These are phyloP conservation scores for Falco naumanni DNA, from an alignment of 2,797 vertebrate species.

Conservation along the genomic window DNA sequence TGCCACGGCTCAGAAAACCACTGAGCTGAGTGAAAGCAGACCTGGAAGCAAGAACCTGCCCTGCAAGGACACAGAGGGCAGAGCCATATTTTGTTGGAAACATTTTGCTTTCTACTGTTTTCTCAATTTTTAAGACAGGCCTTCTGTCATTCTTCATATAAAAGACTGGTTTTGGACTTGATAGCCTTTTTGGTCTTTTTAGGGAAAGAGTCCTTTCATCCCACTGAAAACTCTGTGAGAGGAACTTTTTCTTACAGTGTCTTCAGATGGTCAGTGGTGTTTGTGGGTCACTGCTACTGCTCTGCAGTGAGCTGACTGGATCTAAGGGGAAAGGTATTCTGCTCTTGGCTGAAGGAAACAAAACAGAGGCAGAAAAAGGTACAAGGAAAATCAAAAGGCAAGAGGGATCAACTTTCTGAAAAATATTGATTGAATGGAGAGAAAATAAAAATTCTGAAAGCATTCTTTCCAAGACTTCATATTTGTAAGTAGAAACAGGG, in stretches of 20 bases:
- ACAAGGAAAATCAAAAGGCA: neutral
- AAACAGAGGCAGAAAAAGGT: neutral
- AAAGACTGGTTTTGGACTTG: neutral
- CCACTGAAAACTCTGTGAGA: neutral
- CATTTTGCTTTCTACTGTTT: neutral
- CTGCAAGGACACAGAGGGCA: neutral
- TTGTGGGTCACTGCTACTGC: neutral
- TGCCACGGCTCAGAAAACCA: neutral
- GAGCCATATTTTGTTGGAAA: neutral
- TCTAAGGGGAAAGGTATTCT: neutral
- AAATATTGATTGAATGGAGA: neutral
- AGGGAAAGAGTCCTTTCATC: neutral
- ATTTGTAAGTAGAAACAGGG: neutral
- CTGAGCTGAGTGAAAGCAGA: neutral
- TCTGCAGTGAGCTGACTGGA: neutral
- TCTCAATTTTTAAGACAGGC: neutral
- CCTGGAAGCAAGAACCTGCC: neutral
- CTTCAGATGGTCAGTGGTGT: accelerated
- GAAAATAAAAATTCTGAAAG: neutral
- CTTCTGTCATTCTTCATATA: neutral
- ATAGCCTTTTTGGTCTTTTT: neutral
- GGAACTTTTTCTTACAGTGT: neutral
- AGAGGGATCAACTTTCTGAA: neutral
- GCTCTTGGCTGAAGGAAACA: neutral
- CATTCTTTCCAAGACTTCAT: neutral